Base-by-base conservation (phyloP, 2,113 vertebrate species). In the Centropus unirufus region DNA sequence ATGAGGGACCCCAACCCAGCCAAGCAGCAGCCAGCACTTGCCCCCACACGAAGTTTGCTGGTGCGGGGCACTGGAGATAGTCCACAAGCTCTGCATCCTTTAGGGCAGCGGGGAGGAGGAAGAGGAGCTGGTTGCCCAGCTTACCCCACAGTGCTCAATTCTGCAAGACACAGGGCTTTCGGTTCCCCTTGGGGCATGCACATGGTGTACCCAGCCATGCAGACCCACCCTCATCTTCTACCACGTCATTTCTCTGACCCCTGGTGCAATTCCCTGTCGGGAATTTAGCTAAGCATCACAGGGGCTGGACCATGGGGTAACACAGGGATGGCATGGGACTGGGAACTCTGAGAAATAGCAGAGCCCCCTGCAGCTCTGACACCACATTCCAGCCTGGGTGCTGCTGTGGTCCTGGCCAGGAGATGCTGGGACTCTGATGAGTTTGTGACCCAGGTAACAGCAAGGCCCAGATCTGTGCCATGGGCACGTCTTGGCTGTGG, bases 11-110 rank as follows among this genome's bases (percentile, higher is more conserved):
- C 29, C 14, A 83, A 17, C 26, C 34, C 67, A 42, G 76, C 26
- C 46, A 68, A 86, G 30, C 47, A 68, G 62, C 58, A 72, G 30
- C 39, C 5, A 1, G n/a, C 27, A 36, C 29, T 67, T 69, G 16
- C 24, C 34, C 24, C 27, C 34, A 4, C 24, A 42, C 0, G 4
- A 34, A 3, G 1, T 73, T 26, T 89, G 32, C 32, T 2, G 0
- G 1, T 46, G 26, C 12, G 34, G 66, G 14, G n/a, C 40, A 47
- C 47, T 55, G 62, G 47, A 23, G 34, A 32, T 14, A 17, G 42
- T 20, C 9, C 29, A 23, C 54, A 68, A 44, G 59, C 10, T 9
- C 66, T 75, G 27, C 44, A 49, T 44, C 51, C 70, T 73, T 2
- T 11, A 66, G n/a, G 27, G 49, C 57, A 61, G 34, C 0, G 2